Conservation (phyloP, 2,888 invertebrate species). For the Metacarcinus magister region DNA sequence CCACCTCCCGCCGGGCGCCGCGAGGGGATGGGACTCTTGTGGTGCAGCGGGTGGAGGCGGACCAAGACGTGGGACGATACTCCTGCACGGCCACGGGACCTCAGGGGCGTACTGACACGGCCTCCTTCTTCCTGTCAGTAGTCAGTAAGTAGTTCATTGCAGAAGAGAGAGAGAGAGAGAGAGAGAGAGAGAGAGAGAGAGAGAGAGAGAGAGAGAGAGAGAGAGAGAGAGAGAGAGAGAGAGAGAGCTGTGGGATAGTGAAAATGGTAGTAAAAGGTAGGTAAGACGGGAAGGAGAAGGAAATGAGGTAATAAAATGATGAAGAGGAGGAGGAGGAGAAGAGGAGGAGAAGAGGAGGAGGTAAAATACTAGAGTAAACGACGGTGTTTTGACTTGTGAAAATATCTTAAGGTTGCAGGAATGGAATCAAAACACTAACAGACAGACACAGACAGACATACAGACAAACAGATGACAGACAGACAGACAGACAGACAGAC, state of each 20-base stretch:
- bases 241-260: not conserved
- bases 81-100: constrained; percentile 79
- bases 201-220: not conserved
- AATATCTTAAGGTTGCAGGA: not conserved
- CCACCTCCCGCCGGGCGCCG: constrained; percentile 76
- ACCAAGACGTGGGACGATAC: constrained; percentile 77
- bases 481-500: not conserved
- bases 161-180: not conserved
- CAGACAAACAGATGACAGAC: too few species aligned
- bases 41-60: constrained; percentile 75
- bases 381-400: not conserved
- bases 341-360: not conserved
- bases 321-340: not conserved
- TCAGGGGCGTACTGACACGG: constrained; percentile 81
- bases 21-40: constrained; percentile 79
- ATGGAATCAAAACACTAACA: not conserved
- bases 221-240: constrained; percentile 16
- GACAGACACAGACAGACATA: not conserved
- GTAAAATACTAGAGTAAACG: not conserved
- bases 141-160: constrained; percentile 79
- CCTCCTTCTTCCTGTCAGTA: constrained; percentile 82
- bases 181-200: not conserved
- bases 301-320: not conserved
- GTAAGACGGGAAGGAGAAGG: not conserved
- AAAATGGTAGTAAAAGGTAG: not conserved